These are phyloP conservation scores for Myopa testacea DNA, from an alignment of 2,888 invertebrate genomes.

Conservation along the genomic window DNA sequence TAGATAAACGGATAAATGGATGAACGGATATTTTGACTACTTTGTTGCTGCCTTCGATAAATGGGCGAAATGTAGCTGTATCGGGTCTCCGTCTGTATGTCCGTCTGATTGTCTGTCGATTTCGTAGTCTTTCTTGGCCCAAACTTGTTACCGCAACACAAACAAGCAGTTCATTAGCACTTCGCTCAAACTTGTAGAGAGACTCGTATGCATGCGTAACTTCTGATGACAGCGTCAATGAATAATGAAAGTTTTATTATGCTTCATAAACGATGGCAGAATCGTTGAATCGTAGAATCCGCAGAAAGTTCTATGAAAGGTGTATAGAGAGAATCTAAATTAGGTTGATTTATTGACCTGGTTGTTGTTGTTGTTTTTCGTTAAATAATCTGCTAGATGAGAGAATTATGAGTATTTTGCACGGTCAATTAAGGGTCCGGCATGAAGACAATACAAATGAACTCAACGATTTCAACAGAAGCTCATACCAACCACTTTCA, in stretches of 20 bases:
- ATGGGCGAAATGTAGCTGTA: not conserved
- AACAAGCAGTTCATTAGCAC: constrained; percentile 16
- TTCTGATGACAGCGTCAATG: not conserved
- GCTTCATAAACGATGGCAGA: not conserved
- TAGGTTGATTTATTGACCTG: too few species aligned
- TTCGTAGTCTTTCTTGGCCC: not conserved
- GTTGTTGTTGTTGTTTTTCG: too few species aligned
- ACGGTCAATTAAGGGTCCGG: not conserved
- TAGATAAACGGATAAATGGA: too few species aligned
- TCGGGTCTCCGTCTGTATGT: not conserved
- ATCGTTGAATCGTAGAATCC: not conserved
- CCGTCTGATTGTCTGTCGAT: not conserved
- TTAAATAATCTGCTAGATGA: too few species aligned
- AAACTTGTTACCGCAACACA: constrained; percentile 4
- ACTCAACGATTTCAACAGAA: too few species aligned
- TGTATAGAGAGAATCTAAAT: not conserved
- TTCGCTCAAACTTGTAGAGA: not conserved
- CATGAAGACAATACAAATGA: not conserved
- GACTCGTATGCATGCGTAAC: not conserved
- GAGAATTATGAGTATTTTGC: not conserved
- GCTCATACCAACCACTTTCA: too few species aligned
- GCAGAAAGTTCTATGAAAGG: not conserved
- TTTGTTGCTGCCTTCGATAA: not conserved
- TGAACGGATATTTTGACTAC: not conserved
- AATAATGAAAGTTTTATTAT: not conserved